Evolutionary conservation across 1,140 invertebrate species (phyloP), one percentile per base, ranked within the genome.

Genomic region (Bombus confusus): DNA sequence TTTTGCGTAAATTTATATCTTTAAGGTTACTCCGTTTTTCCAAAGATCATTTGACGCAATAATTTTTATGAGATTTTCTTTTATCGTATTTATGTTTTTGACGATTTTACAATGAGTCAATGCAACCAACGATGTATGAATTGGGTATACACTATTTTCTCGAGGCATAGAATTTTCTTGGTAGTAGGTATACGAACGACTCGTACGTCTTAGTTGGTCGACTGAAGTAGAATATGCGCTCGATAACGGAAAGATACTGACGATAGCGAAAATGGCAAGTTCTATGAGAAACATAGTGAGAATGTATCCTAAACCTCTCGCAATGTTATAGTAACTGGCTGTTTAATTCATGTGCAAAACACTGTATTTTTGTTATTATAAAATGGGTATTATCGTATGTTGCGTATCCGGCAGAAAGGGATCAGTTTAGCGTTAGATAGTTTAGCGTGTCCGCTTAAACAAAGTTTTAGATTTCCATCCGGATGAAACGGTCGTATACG

Each of bases 281-380:
- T 8, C 39, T 62, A 13, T 22, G 73, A 37, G 25, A 39, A 76
- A 13, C 8, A 9, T 31, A 22, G 8, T 6, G 72, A n/a, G 34
- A 41, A 77, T 31, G 52, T 28, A 41, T 57, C 41, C n/a, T 25
- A 39, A 74, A 74, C 41, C 18, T 74, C 72, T 47, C n/a, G 41
- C 71, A 74, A 74, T 74, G 15, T 22, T n/a, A 8, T 59, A 47
- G 34, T 62, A 37, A 68, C 25, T 15, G 34, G 37, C 18, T 71
- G 68, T 72, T 71, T 57, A 47, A 71, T 59, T 71, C 25, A 39
- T 57, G 68, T 47, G 15, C 10, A 31, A 59, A 41, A 37, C 22
- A 69, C 52, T 22, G 68, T 69, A 87, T 87, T 80, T 88, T 73
- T 31, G 72, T 87, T 47, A 47, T 9, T 34, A 34, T 78, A 77